Conservation (phyloP, 2,888 invertebrate genomes). For the Neoascia interrupta region DNA sequence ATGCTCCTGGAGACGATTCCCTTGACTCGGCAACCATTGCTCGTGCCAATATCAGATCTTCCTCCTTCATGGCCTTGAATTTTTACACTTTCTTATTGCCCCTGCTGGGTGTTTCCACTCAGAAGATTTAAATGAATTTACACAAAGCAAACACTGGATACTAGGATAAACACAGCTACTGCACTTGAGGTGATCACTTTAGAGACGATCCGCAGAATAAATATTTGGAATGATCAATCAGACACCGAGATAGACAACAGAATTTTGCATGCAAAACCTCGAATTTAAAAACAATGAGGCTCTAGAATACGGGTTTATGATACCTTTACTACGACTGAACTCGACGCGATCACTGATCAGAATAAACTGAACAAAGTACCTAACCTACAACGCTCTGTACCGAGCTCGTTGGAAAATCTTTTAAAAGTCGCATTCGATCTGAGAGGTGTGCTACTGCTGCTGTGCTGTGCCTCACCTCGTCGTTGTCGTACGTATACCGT, state of each 20-base stretch:
- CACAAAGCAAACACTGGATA: neutral
- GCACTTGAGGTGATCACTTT: conserved; percentile 20
- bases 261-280: conserved; percentile 16
- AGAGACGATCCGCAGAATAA: conserved; percentile 1
- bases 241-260: neutral
- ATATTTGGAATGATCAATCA: conserved; percentile 8
- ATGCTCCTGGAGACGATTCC: conserved; percentile 81
- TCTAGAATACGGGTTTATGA: neutral
- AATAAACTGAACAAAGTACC: conserved; percentile 56
- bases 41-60: conserved; percentile 86
- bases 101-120: neutral
- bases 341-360: conserved; percentile 55
- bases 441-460: conserved; percentile 34
- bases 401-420: conserved; percentile 49
- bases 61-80: conserved; percentile 84
- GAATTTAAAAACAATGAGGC: conserved; percentile 4
- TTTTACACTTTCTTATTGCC: neutral
- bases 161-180: neutral
- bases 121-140: conserved; percentile 19
- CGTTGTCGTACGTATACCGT: too few species aligned
- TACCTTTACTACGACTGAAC: conserved; percentile 38
- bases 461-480: too few species aligned
- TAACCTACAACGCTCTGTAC: conserved; percentile 12
- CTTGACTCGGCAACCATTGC: conserved; percentile 81
- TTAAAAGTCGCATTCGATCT: conserved; percentile 8